Base-by-base conservation (phyloP, 1,140 invertebrate genomes). In the Sycobia sp. region DNA sequence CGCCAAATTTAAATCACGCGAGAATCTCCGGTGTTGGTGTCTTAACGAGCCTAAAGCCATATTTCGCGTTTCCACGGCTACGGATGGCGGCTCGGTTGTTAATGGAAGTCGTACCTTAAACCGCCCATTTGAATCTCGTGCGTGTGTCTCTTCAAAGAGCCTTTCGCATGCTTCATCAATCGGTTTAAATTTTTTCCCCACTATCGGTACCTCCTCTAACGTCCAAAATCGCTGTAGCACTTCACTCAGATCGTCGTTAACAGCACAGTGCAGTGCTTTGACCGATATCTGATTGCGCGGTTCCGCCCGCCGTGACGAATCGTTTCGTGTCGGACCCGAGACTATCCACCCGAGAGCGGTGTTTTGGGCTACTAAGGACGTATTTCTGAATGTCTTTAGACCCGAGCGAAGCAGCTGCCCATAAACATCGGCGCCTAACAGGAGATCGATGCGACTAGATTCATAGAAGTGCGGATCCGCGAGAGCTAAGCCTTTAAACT, bases 401-500 rank as follows among this genome's bases (percentile, higher is more conserved):
- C 60, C 66, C 2, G 47, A 16, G 7, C 39, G 27, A 11, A 67
- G 14, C 11, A 69, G 36, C n/a, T 32, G 16, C 11, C 56, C 34
- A 22, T 65, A 65, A 4, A 69, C 23, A 10, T 64, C 65, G 22
- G 56, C 62, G 2, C 62, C 68, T 10, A 69, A 32, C 1, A 69
- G 55, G 0, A 69, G 11, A 32, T 67, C 62, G 8, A 69, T 51
- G 16, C 20, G 11, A 25, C 58, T 43, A 1, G 50, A 23, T 4
- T 1, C 9, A 20, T 22, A 23, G 27, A 65, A 67, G 0, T 63
- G 25, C 10, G 66, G 60, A 23, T 66, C 64, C 1, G 68, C 63
- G 13, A 70, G 51, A 14, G 4, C 8, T 4, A 65, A 16, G 18
- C 34, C 47, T 1, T 34, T 34, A n/a, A n/a, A n/a, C n/a, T n/a